Evolutionary conservation across 2,113 vertebrate genomes (phyloP).

Genomic region (Gymnocephalus cernua): DNA sequence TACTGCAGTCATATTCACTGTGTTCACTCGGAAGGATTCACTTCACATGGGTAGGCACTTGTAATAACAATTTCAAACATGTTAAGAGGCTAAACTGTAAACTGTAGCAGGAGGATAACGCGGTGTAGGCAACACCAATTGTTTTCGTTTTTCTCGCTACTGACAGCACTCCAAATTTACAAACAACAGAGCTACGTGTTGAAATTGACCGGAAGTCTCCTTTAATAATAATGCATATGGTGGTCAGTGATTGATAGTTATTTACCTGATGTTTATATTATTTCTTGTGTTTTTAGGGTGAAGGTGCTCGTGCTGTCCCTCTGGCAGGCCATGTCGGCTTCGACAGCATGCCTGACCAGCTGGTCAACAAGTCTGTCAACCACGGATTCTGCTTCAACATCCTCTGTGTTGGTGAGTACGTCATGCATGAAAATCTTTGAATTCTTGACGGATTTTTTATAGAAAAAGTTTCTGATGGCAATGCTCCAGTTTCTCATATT

Average conservation of each 20-base stretch:
- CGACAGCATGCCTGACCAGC: conserved; percentile 99
- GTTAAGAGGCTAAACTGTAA: too few relatives aligned
- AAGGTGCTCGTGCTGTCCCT: conserved; percentile 93
- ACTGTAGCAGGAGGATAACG: too few relatives aligned
- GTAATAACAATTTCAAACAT: too few relatives aligned
- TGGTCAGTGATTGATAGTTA: background rate
- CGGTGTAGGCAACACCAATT: too few relatives aligned
- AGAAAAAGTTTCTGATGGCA: background rate
- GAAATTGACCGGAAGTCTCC: too few relatives aligned
- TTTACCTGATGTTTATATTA: conserved; percentile 3
- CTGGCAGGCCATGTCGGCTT: conserved; percentile 98
- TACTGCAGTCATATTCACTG: too few relatives aligned
- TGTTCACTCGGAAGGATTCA: too few relatives aligned
- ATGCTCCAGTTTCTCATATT: background rate
- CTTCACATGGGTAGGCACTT: too few relatives aligned
- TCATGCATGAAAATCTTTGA: conserved; percentile 26
- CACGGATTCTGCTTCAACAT: conserved; percentile 99
- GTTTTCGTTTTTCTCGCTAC: too few relatives aligned
- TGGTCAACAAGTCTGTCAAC: conserved; percentile 99
- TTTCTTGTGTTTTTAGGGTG: conserved; percentile 84
- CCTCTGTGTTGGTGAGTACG: conserved; percentile 97
- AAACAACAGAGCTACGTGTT: too few relatives aligned
- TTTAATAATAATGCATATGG: too few relatives aligned
- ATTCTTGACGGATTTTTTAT: background rate
- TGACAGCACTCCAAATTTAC: too few relatives aligned